phyloP scores from a whole-genome alignment of 2,888 invertebrate genomes.

The Stegophylla sp. region DNA sequence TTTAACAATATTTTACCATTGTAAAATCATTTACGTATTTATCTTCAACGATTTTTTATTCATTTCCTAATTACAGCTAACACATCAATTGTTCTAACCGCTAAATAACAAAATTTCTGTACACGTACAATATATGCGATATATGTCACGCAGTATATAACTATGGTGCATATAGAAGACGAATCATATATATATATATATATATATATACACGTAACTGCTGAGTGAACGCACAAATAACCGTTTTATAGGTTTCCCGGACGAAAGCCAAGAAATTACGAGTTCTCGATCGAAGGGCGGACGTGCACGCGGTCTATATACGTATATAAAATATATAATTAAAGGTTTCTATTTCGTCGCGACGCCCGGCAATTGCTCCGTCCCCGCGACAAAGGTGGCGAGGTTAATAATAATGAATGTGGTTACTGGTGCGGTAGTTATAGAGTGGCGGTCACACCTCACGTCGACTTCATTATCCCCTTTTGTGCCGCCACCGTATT shows the following conservation, averaged over 20 bases:
- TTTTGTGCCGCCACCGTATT: constrained; percentile 24
- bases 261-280: constrained; percentile 32
- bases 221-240: constrained; percentile 11
- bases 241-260: constrained; percentile 32
- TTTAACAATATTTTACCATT: no score
- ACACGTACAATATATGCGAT: no score
- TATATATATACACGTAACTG: no score
- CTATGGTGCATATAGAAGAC: not conserved
- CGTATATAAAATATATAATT: constrained; percentile 30
- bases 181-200: not conserved
- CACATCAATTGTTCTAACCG: no score
- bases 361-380: constrained; percentile 37
- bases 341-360: constrained; percentile 52
- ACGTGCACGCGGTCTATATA: not conserved
- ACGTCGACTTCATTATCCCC: constrained; percentile 48
- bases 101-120: no score
- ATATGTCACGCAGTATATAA: not conserved
- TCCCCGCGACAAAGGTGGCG: not conserved
- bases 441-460: constrained; percentile 28
- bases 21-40: no score
- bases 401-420: constrained; percentile 43
- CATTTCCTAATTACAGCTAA: no score
- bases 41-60: no score
- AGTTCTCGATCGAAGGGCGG: constrained; percentile 19
- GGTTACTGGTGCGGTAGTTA: not conserved